These are phyloP conservation scores for Drosophila seguyi DNA, from an alignment of 1,140 invertebrate species.

Conservation along the genomic window DNA sequence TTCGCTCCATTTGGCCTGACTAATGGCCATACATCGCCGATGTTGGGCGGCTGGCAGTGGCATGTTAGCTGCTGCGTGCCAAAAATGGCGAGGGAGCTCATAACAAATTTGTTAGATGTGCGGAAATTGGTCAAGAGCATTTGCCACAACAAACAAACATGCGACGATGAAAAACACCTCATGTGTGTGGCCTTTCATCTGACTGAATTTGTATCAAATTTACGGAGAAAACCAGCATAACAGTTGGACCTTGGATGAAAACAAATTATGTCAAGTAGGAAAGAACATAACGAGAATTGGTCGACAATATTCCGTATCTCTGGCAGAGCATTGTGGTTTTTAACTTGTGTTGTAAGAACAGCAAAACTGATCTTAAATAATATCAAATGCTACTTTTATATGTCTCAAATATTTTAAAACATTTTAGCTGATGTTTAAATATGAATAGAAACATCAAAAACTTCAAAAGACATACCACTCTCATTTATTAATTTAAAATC, in stretches of 20 bases:
- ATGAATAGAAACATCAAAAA: background rate
- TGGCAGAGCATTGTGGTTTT: background rate
- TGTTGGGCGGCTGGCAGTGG: conserved; percentile 23
- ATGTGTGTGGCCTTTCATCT: conserved; percentile 6
- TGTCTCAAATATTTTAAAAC: too few relatives aligned
- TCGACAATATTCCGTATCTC: background rate
- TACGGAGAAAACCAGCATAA: background rate
- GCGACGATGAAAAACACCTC: conserved; percentile 10
- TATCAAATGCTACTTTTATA: too few relatives aligned
- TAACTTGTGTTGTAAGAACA: background rate
- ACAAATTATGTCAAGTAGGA: background rate
- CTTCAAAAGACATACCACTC: background rate
- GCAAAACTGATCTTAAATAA: too few relatives aligned
- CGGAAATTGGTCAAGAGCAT: conserved; percentile 63
- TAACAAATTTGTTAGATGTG: conserved; percentile 70
- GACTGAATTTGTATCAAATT: conserved; percentile 9
- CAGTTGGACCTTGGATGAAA: background rate
- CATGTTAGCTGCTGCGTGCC: conserved; percentile 35
- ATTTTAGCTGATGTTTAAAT: background rate
- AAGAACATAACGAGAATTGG: background rate
- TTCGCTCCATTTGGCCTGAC: conserved; percentile 58
- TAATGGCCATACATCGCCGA: conserved; percentile 54
- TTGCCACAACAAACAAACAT: conserved; percentile 49
- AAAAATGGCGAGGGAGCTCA: conserved; percentile 59
- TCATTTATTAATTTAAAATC: background rate